phyloP scores from a whole-genome alignment of 2,113 vertebrate species.

The Shinisaurus crocodilurus region DNA sequence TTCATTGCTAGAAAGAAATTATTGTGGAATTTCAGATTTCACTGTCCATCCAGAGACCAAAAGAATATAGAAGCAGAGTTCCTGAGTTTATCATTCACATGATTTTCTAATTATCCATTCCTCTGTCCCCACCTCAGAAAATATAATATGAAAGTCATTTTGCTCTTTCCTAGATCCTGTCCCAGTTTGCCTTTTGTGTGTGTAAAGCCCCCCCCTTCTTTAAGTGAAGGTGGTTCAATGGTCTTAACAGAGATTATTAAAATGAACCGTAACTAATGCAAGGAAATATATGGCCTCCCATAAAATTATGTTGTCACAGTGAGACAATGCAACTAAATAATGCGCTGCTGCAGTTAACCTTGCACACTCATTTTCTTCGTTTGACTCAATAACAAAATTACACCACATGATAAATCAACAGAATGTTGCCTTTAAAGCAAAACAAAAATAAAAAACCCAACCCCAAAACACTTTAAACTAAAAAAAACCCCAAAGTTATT shows the following conservation, averaged over 20 bases:
- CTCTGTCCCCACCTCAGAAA: not conserved
- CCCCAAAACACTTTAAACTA: no score
- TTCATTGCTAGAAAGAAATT: slow-evolving; percentile 24
- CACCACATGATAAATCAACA: not conserved
- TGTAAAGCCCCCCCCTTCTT: not conserved
- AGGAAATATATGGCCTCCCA: not conserved
- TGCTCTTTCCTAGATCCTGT: not conserved
- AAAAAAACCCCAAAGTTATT: not conserved
- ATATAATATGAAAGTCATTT: not conserved
- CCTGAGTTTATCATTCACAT: not conserved
- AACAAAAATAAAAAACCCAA: not conserved
- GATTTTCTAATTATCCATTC: not conserved
- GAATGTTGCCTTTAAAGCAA: not conserved
- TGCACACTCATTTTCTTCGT: not conserved
- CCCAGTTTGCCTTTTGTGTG: not conserved
- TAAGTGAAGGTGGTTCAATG: not conserved
- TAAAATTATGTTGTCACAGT: not conserved
- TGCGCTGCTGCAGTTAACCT: not conserved
- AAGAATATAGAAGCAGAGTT: not conserved
- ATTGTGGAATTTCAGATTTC: not conserved
- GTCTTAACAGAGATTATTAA: not conserved
- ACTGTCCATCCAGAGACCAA: not conserved
- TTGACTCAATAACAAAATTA: not conserved
- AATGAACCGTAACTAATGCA: not conserved
- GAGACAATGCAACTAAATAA: not conserved